Evolutionary conservation across 2,797 vertebrate genomes (phyloP), one percentile per base, ranked within the genome.

Genomic region (Falco rusticolus): DNA sequence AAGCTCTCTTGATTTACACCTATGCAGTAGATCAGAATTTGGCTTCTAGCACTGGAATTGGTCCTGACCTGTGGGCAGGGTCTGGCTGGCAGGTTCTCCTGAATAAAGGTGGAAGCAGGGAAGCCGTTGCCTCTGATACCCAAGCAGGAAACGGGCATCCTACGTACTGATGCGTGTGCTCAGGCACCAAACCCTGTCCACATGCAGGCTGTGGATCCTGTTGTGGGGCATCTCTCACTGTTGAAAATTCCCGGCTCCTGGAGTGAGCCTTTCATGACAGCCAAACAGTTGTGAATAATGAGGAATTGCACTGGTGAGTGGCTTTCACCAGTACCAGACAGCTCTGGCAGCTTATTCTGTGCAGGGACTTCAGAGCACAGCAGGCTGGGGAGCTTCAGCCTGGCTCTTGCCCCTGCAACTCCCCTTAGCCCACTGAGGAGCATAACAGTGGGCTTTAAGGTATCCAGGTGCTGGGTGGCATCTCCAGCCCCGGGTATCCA

Each of bases 361-460:
- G 9, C 21, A 14, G 56, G 20, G 66, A 43, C 64, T 41, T 61
- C 24, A 12, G 54, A 18, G 26, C 0, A 0, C 25, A 34, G 39
- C 54, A 33, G 22, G 13, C 64, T 60, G 48, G 39, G 79, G 68
- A 53, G 24, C 39, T 80, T 53, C 61, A 56, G 54, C 47, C 12
- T 41, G 20, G 16, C 24, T 26, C 13, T 29, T 29, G 39, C 34
- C 34, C 43, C 78, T 22, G n/a, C 45, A 14, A 8, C 18, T 53
- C 22, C 60, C 28, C 24, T 20, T 5, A 34, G 37, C 47, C 76
- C 18, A 2, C 17, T 1, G 2, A 41, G 84, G 56, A 66, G 53
- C 0, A 0, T 9, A n/a, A 45, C 11, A 1, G n/a, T 1, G 8
- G 56, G 26, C 57, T 60, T n/a, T 29, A 34, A 43, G 0, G 2